phyloP scores from a whole-genome alignment of 2,888 invertebrate genomes.

The Chrysodeixis includens region DNA sequence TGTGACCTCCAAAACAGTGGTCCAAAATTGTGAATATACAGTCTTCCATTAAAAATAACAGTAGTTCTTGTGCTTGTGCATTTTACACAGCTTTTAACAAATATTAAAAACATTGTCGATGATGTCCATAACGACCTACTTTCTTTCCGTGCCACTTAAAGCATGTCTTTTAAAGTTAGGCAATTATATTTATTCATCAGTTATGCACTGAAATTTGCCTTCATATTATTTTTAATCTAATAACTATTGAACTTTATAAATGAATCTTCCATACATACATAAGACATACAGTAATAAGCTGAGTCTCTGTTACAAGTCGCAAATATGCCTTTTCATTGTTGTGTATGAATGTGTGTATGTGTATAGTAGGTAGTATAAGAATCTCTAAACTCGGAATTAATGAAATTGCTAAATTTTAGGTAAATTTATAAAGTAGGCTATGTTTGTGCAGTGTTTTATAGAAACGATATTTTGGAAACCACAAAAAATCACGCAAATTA shows the following conservation, averaged over 20 bases:
- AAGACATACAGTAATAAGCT: slow-evolving; percentile 65
- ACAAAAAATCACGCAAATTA: too few species aligned
- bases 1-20: not conserved
- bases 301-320: slow-evolving; percentile 67
- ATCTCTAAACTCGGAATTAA: slow-evolving; percentile 68
- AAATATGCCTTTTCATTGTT: slow-evolving; percentile 81
- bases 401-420: slow-evolving; percentile 58
- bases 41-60: not conserved
- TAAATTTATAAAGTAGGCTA: slow-evolving; percentile 46
- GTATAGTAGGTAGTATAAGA: slow-evolving; percentile 75
- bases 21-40: not conserved
- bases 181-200: too few species aligned
- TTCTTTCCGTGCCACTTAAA: too few species aligned
- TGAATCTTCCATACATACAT: not conserved
- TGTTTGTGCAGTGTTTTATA: slow-evolving; percentile 52
- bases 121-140: too few species aligned
- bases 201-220: too few species aligned
- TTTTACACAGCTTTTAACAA: not conserved
- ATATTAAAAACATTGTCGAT: too few species aligned
- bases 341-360: slow-evolving; percentile 69
- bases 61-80: too few species aligned
- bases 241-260: not conserved
- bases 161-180: too few species aligned
- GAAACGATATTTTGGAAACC: slow-evolving; percentile 8
- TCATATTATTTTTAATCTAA: too few species aligned